Evolutionary conservation across 2,113 vertebrate genomes (phyloP), one percentile per base, ranked within the genome.

Genomic region (pig (Sus scrofa)): DNA sequence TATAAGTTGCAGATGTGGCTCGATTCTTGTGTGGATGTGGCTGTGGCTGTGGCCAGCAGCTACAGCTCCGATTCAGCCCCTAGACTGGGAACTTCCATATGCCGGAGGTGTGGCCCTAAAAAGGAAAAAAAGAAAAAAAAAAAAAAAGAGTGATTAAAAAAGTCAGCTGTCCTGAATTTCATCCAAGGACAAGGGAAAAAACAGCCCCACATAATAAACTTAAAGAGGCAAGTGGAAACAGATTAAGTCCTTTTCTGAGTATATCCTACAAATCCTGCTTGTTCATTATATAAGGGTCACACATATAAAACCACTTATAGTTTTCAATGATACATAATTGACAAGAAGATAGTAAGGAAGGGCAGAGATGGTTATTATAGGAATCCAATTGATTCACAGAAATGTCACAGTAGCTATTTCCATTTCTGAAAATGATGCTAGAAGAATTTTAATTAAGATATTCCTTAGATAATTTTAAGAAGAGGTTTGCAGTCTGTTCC

Each of bases 401-500:
- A 77, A 87, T 92, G 89, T 82, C 93, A 96, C 9, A 86, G 13
- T 81, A 89, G 74, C 56, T n/a, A 71, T 92, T 97, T 96, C 82
- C 30, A 44, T 91, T 96, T 93, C 91, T 95, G 89, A 78, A 88
- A 94, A 89, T 88, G 73, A 93, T 94, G 30, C 88, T 88, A 52
- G 70, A 24, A 95, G 44, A 77, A 89, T 96, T 96, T 94, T 93
- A 97, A 94, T 95, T 93, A 84, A 92, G 89, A 89, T 89, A 84
- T 62, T 63, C 60, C 83, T 91, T 91, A 91, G 93, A 63, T 87
- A 91, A 93, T 91, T 97, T 97, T 52, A 52, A 93, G 90, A 84
- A 10, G 39, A 94, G 26, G 15, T 89, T 93, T 95, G 32, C 89
- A 87, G 54, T 95, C 95, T 97, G 86, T 86, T 93, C 74, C 74